Conservation (phyloP, 2,888 invertebrate genomes). For the Melieria crassipennis region DNA sequence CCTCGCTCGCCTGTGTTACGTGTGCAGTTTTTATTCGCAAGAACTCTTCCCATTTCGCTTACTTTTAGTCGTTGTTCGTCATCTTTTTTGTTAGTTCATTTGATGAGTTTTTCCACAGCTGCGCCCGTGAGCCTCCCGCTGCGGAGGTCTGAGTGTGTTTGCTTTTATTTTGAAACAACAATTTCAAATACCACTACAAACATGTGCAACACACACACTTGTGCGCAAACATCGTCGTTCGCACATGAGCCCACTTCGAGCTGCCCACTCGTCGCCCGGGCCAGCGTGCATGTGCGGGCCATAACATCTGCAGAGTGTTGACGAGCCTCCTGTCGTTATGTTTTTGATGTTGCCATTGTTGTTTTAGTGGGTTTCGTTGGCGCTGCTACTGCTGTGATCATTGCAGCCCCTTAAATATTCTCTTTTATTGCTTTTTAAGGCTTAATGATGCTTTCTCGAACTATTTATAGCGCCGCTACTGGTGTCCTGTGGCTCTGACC, state of each 20-base stretch:
- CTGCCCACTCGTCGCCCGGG: no score
- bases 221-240: background rate
- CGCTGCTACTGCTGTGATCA: background rate
- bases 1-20: background rate
- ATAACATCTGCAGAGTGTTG: conserved; percentile 20
- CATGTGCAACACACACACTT: background rate
- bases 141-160: background rate
- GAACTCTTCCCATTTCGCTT: background rate
- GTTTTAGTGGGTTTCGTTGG: background rate
- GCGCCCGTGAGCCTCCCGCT: background rate
- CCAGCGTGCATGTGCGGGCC: background rate
- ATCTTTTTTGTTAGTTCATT: background rate
- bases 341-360: background rate
- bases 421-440: conserved; percentile 41
- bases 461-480: conserved; percentile 5
- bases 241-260: background rate
- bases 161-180: conserved; percentile 21
- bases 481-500: background rate
- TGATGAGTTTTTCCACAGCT: no score
- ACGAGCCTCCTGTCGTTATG: conserved; percentile 25
- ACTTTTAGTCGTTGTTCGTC: background rate
- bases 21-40: background rate
- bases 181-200: conserved; percentile 2
- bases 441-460: conserved; percentile 41
- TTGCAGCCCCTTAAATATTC: conserved; percentile 28